Percentiles rank a stretch among this genome's conserved stretches.
These are phyloP conservation scores for Octodonta nipae DNA, from an alignment of 2,888 invertebrate species.

Conservation along the genomic window DNA sequence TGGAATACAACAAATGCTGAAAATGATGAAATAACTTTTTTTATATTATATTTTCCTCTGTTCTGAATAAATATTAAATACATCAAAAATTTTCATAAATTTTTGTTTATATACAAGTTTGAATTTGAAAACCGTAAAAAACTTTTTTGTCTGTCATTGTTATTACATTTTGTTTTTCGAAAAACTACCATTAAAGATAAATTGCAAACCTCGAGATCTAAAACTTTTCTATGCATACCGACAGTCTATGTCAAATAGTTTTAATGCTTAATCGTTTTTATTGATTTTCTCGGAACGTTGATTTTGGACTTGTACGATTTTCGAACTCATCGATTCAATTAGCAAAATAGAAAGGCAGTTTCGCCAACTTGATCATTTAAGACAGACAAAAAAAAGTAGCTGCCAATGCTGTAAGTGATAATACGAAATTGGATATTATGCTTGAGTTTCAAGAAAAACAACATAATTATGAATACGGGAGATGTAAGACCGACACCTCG, in stretches of 20 bases:
- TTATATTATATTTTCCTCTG: constrained; percentile 1
- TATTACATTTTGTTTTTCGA: too few species aligned
- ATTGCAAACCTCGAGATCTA: constrained; percentile 1
- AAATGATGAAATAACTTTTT: constrained; percentile 3
- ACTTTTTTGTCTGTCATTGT: background rate
- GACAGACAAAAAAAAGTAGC: too few species aligned
- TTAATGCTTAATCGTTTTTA: background rate
- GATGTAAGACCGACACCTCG: too few species aligned
- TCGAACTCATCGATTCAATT: too few species aligned
- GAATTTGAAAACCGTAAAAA: constrained; percentile 1
- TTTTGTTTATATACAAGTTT: constrained; percentile 1
- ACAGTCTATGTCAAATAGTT: constrained; percentile 1
- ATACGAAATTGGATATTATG: too few species aligned
- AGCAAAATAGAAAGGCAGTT: too few species aligned
- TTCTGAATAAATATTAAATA: background rate
- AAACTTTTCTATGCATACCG: constrained; percentile 1
- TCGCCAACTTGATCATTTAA: too few species aligned
- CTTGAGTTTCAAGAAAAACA: too few species aligned
- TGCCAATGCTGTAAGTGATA: too few species aligned
- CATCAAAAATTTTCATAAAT: background rate
- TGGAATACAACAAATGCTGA: constrained; percentile 6
- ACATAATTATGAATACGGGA: too few species aligned
- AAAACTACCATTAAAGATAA: constrained; percentile 1
- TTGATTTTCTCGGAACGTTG: constrained; percentile 1
- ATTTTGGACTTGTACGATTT: constrained; percentile 1